phyloP scores from a whole-genome alignment of 1,140 invertebrate genomes.

The Drosophila mauritiana region DNA sequence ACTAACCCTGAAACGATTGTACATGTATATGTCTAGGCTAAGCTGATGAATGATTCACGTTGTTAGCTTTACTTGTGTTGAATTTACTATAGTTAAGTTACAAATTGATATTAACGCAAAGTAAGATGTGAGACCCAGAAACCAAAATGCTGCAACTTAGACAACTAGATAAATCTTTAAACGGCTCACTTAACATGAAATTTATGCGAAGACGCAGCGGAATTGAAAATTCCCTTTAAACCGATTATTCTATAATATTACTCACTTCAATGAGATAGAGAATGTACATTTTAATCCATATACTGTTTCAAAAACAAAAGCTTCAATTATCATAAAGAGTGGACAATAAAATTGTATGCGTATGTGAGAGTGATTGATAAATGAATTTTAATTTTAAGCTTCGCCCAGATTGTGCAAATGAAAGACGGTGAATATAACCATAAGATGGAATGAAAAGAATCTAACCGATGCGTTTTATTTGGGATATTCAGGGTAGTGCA shows the following conservation, averaged over 20 bases:
- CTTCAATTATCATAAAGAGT: constrained; percentile 73
- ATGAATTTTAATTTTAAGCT: constrained; percentile 62
- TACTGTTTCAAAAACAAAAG: constrained; percentile 56
- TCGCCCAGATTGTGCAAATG: constrained; percentile 60
- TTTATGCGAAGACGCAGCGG: constrained; percentile 22
- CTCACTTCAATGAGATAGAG: constrained; percentile 33
- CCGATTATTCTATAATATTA: constrained; percentile 40
- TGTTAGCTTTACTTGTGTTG: constrained; percentile 74
- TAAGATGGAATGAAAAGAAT: constrained; percentile 28
- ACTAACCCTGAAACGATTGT: constrained; percentile 24
- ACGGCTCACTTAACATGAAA: constrained; percentile 50
- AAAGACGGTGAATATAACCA: constrained; percentile 71
- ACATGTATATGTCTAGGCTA: constrained; percentile 35
- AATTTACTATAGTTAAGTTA: constrained; percentile 77
- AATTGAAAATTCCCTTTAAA: constrained; percentile 46
- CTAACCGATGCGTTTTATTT: neutral
- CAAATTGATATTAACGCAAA: constrained; percentile 74
- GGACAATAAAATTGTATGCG: constrained; percentile 74
- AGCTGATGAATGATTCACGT: constrained; percentile 50
- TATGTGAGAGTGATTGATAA: constrained; percentile 60
- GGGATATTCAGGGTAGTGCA: neutral
- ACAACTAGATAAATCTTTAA: constrained; percentile 33
- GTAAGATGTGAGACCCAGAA: constrained; percentile 48
- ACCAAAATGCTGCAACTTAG: constrained; percentile 73
- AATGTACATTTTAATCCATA: constrained; percentile 41